Percentiles rank a stretch among this genome's conserved stretches.
Evolutionary conservation across 2,888 invertebrate species (phyloP).

Genomic region (Oscheius sp.): DNA sequence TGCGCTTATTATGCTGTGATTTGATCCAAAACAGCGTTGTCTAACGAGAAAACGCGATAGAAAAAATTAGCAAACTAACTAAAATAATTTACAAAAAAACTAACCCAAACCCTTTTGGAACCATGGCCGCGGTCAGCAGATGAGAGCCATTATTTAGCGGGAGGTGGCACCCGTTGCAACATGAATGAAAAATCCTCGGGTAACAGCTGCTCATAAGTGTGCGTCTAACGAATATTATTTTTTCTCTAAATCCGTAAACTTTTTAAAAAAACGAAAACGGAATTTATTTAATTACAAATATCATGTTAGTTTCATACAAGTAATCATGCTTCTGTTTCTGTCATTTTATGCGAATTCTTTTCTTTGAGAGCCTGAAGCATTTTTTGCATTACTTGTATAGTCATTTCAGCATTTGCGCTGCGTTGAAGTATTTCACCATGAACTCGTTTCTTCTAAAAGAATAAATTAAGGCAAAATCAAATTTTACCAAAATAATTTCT

Average conservation of each 20-base stretch:
- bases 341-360: too few relatives aligned
- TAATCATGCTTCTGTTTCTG: too few relatives aligned
- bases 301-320: too few relatives aligned
- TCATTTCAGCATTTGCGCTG: not conserved
- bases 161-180: not conserved
- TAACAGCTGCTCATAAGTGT: slow-evolving; percentile 11
- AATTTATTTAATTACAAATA: too few relatives aligned
- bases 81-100: too few relatives aligned
- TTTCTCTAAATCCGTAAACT: not conserved
- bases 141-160: slow-evolving; percentile 16
- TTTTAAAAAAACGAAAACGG: not conserved
- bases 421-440: not conserved
- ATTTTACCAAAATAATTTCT: not conserved
- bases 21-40: too few relatives aligned
- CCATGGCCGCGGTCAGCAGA: not conserved
- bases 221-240: not conserved
- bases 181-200: slow-evolving; percentile 1
- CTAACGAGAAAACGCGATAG: too few relatives aligned
- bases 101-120: not conserved
- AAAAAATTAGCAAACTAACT: too few relatives aligned
- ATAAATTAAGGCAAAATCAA: too few relatives aligned
- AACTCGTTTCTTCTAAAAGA: slow-evolving; percentile 7
- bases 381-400: not conserved
- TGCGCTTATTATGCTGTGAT: too few relatives aligned
- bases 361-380: not conserved